Evolutionary conservation across 2,888 invertebrate species (phyloP).

Genomic region (Caenorhabditis imperialis): DNA sequence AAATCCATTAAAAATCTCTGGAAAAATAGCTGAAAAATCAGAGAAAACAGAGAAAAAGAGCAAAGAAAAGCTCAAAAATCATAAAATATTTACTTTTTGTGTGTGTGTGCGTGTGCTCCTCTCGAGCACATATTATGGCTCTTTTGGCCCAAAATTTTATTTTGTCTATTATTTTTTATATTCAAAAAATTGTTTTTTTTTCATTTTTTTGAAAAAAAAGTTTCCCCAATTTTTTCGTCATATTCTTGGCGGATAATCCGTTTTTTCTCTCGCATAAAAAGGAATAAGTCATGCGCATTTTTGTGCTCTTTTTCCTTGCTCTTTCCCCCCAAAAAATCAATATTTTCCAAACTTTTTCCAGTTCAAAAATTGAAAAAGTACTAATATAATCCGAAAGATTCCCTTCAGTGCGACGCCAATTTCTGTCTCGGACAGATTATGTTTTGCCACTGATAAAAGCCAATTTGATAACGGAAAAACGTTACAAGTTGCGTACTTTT

Average conservation of each 20-base stretch:
- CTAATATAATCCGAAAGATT: too few species aligned
- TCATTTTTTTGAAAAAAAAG: not conserved
- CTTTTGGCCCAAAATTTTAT: not conserved
- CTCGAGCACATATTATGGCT: not conserved
- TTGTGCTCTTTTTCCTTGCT: not conserved
- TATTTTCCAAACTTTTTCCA: not conserved
- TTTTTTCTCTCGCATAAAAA: slow-evolving; percentile 11
- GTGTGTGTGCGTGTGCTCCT: too few species aligned
- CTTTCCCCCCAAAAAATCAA: not conserved
- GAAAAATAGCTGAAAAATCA: too few species aligned
- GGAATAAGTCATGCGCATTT: slow-evolving; percentile 43
- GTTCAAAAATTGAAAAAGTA: too few species aligned
- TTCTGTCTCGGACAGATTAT: too few species aligned
- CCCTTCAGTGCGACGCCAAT: too few species aligned
- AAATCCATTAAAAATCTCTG: too few species aligned
- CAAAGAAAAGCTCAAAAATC: slow-evolving; percentile 9
- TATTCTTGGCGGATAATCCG: slow-evolving; percentile 26
- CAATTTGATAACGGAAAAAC: too few species aligned
- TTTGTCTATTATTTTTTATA: not conserved
- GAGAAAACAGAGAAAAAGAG: too few species aligned
- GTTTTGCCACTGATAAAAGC: too few species aligned
- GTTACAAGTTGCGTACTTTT: too few species aligned
- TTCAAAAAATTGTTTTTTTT: not conserved
- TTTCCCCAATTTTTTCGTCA: slow-evolving; percentile 1
- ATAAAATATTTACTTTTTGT: slow-evolving; percentile 7